These are phyloP conservation scores for Caenorhabditis sp. DNA, from an alignment of 2,888 invertebrate species.

Conservation along the genomic window DNA sequence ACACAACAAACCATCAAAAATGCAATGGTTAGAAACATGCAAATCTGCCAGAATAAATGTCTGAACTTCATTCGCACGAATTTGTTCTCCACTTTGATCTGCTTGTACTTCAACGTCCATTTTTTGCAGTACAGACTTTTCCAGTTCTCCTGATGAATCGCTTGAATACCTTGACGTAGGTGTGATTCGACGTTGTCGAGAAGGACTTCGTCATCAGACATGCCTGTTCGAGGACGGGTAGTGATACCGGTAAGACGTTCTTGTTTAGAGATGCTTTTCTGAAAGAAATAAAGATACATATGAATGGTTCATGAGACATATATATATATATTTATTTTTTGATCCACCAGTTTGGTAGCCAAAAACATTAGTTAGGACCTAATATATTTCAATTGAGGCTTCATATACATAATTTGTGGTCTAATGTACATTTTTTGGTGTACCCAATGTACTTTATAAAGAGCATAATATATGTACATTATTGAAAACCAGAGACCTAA, in stretches of 20 bases:
- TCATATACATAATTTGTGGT: too few relatives aligned
- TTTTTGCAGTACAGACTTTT: slow-evolving; percentile 80
- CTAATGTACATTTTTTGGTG: too few relatives aligned
- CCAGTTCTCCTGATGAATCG: slow-evolving; percentile 70
- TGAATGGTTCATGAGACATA: too few relatives aligned
- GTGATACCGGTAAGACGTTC: slow-evolving; percentile 46
- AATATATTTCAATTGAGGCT: too few relatives aligned
- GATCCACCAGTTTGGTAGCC: too few relatives aligned
- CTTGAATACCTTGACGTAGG: slow-evolving; percentile 89
- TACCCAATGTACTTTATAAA: too few relatives aligned
- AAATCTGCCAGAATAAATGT: slow-evolving; percentile 25
- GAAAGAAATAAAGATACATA: too few relatives aligned
- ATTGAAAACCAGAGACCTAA: too few relatives aligned
- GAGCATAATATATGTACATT: too few relatives aligned
- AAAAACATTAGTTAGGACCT: too few relatives aligned
- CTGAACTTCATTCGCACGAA: slow-evolving; percentile 33
- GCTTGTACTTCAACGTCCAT: slow-evolving; percentile 85
- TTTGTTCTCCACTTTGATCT: slow-evolving; percentile 70
- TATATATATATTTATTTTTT: too few relatives aligned
- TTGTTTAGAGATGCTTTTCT: slow-evolving; percentile 37
- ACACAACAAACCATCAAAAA: slow-evolving; percentile 1
- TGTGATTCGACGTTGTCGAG: slow-evolving; percentile 81
- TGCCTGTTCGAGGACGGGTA: slow-evolving; percentile 75
- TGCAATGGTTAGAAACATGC: slow-evolving; percentile 14
- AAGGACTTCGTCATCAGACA: slow-evolving; percentile 47